Percentiles rank a stretch among this genome's conserved stretches.
Conservation (phyloP, 2,888 invertebrate genomes). For the Operophtera brumata region DNA sequence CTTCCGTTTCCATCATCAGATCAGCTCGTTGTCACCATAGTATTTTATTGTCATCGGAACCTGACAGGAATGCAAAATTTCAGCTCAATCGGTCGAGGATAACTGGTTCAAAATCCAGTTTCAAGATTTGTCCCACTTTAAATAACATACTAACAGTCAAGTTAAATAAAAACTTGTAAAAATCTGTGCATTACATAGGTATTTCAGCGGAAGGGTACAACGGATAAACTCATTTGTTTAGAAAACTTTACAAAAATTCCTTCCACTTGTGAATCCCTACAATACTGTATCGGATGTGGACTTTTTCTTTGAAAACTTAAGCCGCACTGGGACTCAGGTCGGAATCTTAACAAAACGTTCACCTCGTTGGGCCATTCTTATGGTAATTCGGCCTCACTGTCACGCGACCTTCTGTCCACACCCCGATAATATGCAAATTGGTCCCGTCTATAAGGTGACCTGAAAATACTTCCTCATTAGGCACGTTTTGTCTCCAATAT, state of each 20-base stretch:
- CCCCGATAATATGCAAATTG: slow-evolving; percentile 77
- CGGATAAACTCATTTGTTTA: neutral
- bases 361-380: slow-evolving; percentile 73
- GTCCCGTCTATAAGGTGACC: slow-evolving; percentile 68
- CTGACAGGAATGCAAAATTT: too few relatives aligned
- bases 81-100: too few relatives aligned
- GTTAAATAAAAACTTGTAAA: too few relatives aligned
- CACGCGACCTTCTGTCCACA: slow-evolving; percentile 77
- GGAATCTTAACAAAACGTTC: slow-evolving; percentile 69
- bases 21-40: too few relatives aligned
- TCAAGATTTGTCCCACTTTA: too few relatives aligned
- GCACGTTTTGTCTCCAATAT: slow-evolving; percentile 50
- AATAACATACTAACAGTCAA: too few relatives aligned
- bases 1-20: too few relatives aligned
- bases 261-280: slow-evolving; percentile 6
- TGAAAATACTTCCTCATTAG: slow-evolving; percentile 70
- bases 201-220: neutral
- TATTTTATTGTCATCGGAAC: too few relatives aligned
- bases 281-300: slow-evolving; percentile 21
- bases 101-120: too few relatives aligned
- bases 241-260: slow-evolving; percentile 2
- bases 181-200: neutral
- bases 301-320: slow-evolving; percentile 50
- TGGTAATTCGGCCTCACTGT: slow-evolving; percentile 70
- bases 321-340: slow-evolving; percentile 58